Evolutionary conservation across 2,797 vertebrate genomes (phyloP).

Genomic region (Remorina albescens): DNA sequence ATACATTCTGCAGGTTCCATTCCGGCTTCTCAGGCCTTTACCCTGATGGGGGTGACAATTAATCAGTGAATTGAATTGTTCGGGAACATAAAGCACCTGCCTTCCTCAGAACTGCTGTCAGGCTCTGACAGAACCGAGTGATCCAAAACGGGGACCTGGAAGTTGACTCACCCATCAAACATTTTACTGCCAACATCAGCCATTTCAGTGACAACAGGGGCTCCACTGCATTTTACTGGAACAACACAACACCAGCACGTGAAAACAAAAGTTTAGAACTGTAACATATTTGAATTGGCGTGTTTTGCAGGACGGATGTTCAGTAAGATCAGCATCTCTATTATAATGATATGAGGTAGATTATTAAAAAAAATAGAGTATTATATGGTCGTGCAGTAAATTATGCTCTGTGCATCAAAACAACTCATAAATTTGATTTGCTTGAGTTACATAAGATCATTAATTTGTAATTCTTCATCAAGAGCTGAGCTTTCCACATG

Average conservation of each 20-base stretch:
- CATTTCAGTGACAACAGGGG: slow-evolving; percentile 44
- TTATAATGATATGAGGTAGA: too few relatives aligned
- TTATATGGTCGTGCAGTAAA: slow-evolving; percentile 14
- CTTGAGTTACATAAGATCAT: slow-evolving; percentile 34
- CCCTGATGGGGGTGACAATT: slow-evolving; percentile 69
- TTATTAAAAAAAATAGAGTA: too few relatives aligned
- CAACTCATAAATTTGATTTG: slow-evolving; percentile 36
- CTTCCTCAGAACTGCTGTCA: slow-evolving; percentile 67
- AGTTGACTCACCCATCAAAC: slow-evolving; percentile 54
- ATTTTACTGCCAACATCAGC: slow-evolving; percentile 62
- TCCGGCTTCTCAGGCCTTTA: slow-evolving; percentile 57
- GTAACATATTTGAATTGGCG: neutral
- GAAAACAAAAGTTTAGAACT: neutral
- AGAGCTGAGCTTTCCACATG: slow-evolving; percentile 39
- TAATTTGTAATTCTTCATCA: slow-evolving; percentile 35
- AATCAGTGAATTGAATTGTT: slow-evolving; percentile 80
- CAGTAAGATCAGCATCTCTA: neutral
- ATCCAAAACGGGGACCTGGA: slow-evolving; percentile 62
- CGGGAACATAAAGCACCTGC: slow-evolving; percentile 78
- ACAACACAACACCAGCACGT: slow-evolving; percentile 6
- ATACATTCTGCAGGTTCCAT: slow-evolving; percentile 56
- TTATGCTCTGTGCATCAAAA: slow-evolving; percentile 21
- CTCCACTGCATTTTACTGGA: slow-evolving; percentile 23
- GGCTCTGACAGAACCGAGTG: slow-evolving; percentile 55
- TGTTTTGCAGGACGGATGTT: neutral